Evolutionary conservation across 2,797 vertebrate genomes (phyloP).

Genomic region (Echiichthys vipera): DNA sequence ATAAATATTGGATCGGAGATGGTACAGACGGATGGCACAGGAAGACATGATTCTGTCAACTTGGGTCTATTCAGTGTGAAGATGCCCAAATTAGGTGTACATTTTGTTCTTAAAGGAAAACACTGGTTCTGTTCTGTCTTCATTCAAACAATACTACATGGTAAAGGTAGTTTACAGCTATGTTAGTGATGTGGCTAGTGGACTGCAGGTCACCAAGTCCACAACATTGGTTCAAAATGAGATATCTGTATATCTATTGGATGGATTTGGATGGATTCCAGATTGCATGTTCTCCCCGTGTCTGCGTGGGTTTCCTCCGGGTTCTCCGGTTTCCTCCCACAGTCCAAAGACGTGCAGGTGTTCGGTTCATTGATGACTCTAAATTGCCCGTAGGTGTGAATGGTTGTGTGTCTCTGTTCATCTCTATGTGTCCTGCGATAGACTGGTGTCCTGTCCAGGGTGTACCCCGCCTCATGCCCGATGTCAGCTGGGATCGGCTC

Average conservation of each 20-base stretch:
- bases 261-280: neutral
- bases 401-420: too few relatives aligned
- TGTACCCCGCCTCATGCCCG: too few relatives aligned
- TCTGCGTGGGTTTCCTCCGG: too few relatives aligned
- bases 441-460: too few relatives aligned
- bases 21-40: constrained; percentile 77
- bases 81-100: constrained; percentile 75
- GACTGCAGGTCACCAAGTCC: neutral
- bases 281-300: too few relatives aligned
- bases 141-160: neutral
- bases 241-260: neutral
- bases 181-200: neutral
- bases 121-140: constrained; percentile 20
- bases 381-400: too few relatives aligned
- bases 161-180: neutral
- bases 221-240: neutral
- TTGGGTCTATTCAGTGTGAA: constrained; percentile 74
- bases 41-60: constrained; percentile 82
- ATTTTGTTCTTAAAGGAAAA: constrained; percentile 72
- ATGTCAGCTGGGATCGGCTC: too few relatives aligned
- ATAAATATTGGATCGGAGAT: constrained; percentile 80
- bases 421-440: too few relatives aligned
- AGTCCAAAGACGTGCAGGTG: too few relatives aligned
- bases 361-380: too few relatives aligned
- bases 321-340: too few relatives aligned